Percentiles rank a stretch among this genome's conserved stretches.
phyloP scores from a whole-genome alignment of 2,797 vertebrate species.

The Pseudochirops corinnae region DNA sequence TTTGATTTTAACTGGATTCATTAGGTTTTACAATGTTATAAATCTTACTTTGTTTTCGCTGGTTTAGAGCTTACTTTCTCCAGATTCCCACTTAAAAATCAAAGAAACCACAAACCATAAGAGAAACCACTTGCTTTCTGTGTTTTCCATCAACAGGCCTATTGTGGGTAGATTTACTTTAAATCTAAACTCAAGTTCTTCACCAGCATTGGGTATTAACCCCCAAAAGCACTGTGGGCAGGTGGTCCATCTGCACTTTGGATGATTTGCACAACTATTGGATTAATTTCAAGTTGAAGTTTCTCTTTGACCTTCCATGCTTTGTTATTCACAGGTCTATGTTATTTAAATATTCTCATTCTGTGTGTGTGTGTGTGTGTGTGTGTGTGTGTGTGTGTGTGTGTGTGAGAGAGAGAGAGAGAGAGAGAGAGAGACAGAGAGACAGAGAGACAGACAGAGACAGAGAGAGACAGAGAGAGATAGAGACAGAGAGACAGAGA shows the following conservation, averaged over 20 bases:
- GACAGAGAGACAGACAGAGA: no score
- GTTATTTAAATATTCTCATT: neutral
- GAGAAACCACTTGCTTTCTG: neutral
- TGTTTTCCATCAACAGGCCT: neutral
- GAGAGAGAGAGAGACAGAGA: neutral
- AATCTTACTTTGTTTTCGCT: neutral
- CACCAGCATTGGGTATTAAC: neutral
- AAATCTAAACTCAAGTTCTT: neutral
- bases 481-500: no score
- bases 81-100: slow-evolving; percentile 1
- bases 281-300: neutral
- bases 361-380: neutral
- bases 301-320: neutral
- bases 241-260: neutral
- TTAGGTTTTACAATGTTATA: neutral
- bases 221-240: neutral
- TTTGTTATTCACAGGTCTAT: neutral
- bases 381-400: neutral
- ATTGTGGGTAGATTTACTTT: neutral
- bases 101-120: neutral
- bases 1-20: neutral
- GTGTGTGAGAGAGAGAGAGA: neutral
- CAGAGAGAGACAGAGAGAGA: no score
- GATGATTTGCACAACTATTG: neutral
- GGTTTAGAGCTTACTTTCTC: neutral